Conservation (phyloP, 2,113 vertebrate species). For the Tupaia tana region DNA sequence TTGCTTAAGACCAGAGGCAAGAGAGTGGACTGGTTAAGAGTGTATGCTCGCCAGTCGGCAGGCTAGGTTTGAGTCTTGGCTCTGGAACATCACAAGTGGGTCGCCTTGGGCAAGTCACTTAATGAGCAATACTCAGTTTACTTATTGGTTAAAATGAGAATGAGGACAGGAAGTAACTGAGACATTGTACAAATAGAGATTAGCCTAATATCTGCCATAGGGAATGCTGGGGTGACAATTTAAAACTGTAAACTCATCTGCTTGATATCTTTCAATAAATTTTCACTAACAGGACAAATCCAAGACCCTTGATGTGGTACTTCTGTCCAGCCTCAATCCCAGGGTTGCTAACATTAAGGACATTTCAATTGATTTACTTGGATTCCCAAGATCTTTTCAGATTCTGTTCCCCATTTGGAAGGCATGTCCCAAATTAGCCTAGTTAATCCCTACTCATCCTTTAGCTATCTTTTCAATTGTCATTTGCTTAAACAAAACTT, state of each 20-base stretch:
- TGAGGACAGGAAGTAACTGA: neutral
- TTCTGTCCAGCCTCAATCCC: neutral
- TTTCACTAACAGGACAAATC: neutral
- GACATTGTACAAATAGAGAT: neutral
- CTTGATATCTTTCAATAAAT: neutral
- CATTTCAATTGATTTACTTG: neutral
- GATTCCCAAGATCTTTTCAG: neutral
- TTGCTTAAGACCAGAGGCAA: neutral
- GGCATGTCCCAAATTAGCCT: neutral
- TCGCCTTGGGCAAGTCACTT: no score
- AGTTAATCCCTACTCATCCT: fast-evolving
- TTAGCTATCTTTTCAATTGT: neutral
- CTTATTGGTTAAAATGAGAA: neutral
- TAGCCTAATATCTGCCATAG: no score
- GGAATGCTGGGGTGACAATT: neutral
- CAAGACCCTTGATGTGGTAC: fast-evolving
- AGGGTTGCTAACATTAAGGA: neutral
- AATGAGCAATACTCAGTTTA: no score
- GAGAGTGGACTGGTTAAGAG: neutral
- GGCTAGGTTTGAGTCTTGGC: neutral
- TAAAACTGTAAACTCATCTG: neutral
- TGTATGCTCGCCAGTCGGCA: fast-evolving
- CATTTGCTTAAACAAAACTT: neutral
- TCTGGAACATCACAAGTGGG: neutral
- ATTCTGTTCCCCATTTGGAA: neutral